Evolutionary conservation across 2,888 invertebrate species (phyloP).

Genomic region (Spilarctia lutea): DNA sequence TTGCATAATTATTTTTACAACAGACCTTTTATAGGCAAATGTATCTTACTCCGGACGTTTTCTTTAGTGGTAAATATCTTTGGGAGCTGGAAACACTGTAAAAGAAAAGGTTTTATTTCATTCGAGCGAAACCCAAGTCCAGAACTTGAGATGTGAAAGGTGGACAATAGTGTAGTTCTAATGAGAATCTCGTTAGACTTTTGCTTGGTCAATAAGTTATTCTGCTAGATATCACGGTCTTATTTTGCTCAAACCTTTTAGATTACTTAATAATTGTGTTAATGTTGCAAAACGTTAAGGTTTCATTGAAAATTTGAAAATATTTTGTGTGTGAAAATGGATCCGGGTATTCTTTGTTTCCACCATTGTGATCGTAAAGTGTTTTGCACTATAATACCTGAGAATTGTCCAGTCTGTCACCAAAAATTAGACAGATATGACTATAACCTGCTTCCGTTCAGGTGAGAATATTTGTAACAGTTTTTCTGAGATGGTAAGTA

Average conservation of each 20-base stretch:
- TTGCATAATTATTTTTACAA: no score
- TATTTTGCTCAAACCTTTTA: constrained; percentile 53
- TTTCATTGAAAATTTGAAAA: constrained; percentile 66
- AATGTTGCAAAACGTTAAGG: constrained; percentile 42
- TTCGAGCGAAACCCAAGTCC: constrained; percentile 11
- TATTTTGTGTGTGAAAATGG: constrained; percentile 79
- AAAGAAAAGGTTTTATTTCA: constrained; percentile 25
- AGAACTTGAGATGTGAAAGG: constrained; percentile 60
- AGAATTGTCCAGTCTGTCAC: constrained; percentile 92
- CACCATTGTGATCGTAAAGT: constrained; percentile 95
- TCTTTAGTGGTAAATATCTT: not conserved
- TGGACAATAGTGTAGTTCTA: constrained; percentile 59
- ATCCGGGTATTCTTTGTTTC: constrained; percentile 95
- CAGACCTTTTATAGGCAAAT: no score
- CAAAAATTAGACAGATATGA: constrained; percentile 85
- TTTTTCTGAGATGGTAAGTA: constrained; percentile 24
- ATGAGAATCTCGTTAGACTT: constrained; percentile 64
- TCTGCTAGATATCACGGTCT: constrained; percentile 51
- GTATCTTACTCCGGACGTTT: not conserved
- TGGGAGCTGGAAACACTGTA: not conserved
- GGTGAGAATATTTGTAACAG: constrained; percentile 76
- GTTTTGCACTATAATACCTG: constrained; percentile 93
- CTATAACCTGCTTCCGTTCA: constrained; percentile 91
- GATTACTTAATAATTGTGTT: constrained; percentile 40
- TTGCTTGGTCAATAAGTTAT: constrained; percentile 65